phyloP scores from a whole-genome alignment of 2,113 vertebrate genomes.

The Nycticebus coucang region DNA sequence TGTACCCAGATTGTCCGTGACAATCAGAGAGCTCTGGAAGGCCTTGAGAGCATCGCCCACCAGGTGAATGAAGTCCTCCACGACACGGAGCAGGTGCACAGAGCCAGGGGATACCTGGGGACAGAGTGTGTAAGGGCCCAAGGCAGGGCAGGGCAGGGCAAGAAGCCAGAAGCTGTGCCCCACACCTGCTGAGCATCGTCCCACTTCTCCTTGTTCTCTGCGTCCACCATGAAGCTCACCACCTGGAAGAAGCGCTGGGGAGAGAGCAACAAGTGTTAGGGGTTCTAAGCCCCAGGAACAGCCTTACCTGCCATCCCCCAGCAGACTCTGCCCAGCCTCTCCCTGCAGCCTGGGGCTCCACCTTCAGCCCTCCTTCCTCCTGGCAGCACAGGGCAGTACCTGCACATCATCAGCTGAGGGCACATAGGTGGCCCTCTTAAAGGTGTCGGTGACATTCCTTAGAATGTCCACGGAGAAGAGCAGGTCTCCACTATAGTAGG shows the following conservation, averaged over 20 bases:
- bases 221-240: constrained; percentile 97
- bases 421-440: constrained; percentile 99
- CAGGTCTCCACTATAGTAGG: constrained; percentile 98
- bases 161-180: neutral
- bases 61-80: constrained; percentile 98
- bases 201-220: constrained; percentile 96
- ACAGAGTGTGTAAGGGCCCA: neutral
- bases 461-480: constrained; percentile 99
- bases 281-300: neutral
- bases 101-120: constrained; percentile 95
- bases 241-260: constrained; percentile 98
- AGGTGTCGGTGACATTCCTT: constrained; percentile 99
- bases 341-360: neutral
- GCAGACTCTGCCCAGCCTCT: neutral
- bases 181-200: constrained; percentile 97
- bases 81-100: constrained; percentile 94
- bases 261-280: constrained; percentile 39
- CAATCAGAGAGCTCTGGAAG: constrained; percentile 97
- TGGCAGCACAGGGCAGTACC: constrained; percentile 80
- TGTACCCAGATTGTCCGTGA: constrained; percentile 97
- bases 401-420: constrained; percentile 97
- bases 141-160: neutral
- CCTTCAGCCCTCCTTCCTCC: neutral
- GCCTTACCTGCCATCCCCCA: neutral
- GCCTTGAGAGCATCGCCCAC: constrained; percentile 93